Conservation (phyloP, 2,113 vertebrate species). For the Ammodytes marinus region DNA sequence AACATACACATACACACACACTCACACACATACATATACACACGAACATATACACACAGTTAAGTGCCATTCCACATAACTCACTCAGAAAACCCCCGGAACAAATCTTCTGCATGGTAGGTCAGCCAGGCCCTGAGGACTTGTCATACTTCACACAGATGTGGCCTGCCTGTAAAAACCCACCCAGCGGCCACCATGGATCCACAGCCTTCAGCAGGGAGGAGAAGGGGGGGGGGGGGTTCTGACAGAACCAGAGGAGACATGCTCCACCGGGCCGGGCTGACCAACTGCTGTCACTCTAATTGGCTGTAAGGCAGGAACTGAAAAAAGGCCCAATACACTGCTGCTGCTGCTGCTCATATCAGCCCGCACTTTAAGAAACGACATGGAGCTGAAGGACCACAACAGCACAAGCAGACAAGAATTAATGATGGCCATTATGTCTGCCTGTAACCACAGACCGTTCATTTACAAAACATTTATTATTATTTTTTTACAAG, state of each 20-base stretch:
- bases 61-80: constrained; percentile 1
- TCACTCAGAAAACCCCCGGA: constrained; percentile 37
- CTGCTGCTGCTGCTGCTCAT: constrained; percentile 19
- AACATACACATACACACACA: constrained; percentile 18
- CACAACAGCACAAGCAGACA: constrained; percentile 76
- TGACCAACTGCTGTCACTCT: constrained; percentile 66
- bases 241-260: constrained; percentile 68
- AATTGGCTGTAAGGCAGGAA: constrained; percentile 69
- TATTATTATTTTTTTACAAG: constrained; percentile 71
- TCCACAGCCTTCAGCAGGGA: constrained; percentile 35
- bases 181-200: constrained; percentile 26
- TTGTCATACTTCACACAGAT: constrained; percentile 55
- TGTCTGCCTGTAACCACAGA: constrained; percentile 67
- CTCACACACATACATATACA: constrained; percentile 15
- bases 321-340: constrained; percentile 41
- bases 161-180: constrained; percentile 42
- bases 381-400: constrained; percentile 68
- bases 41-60: constrained; percentile 1
- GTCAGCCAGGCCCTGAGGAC: constrained; percentile 58
- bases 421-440: constrained; percentile 79
- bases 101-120: constrained; percentile 60
- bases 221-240: constrained; percentile 37
- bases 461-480: constrained; percentile 62
- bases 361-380: constrained; percentile 66
- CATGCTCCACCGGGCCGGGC: constrained; percentile 71